Percentiles rank a stretch among this genome's conserved stretches.
Conservation (phyloP, 2,113 vertebrate species). For the Bothrops jararaca region DNA sequence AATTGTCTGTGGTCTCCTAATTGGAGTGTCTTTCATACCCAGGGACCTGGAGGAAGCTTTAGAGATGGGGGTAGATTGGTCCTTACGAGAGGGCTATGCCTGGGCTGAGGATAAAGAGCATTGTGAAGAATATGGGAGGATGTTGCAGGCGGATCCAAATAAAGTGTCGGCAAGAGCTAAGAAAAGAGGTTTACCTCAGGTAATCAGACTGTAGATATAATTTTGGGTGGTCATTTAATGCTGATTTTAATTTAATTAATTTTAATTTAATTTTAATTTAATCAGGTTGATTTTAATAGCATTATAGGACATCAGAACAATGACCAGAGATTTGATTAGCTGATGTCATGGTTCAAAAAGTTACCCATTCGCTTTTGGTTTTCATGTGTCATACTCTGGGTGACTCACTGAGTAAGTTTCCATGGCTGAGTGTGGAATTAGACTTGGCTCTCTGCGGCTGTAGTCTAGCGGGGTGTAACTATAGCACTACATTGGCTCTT, state of each 20-base stretch:
- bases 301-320: not conserved
- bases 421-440: not conserved
- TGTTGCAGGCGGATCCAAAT: slow-evolving; percentile 95
- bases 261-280: not conserved
- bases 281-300: not conserved
- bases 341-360: not conserved
- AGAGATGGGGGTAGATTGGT: slow-evolving; percentile 99
- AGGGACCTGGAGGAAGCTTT: slow-evolving; percentile 97
- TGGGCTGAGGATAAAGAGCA: slow-evolving; percentile 99
- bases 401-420: not conserved
- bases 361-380: not conserved
- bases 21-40: not conserved
- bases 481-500: not conserved
- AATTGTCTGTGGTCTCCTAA: not conserved
- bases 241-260: not conserved
- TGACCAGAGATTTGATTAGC: not conserved
- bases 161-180: slow-evolving; percentile 97
- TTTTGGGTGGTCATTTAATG: not conserved
- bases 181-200: slow-evolving; percentile 96
- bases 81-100: slow-evolving; percentile 93
- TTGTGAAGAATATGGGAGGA: slow-evolving; percentile 96
- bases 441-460: not conserved
- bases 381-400: not conserved
- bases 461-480: not conserved
- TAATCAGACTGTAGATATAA: slow-evolving; percentile 48